phyloP scores from a whole-genome alignment of 2,113 vertebrate genomes.

The Prinia subflava region DNA sequence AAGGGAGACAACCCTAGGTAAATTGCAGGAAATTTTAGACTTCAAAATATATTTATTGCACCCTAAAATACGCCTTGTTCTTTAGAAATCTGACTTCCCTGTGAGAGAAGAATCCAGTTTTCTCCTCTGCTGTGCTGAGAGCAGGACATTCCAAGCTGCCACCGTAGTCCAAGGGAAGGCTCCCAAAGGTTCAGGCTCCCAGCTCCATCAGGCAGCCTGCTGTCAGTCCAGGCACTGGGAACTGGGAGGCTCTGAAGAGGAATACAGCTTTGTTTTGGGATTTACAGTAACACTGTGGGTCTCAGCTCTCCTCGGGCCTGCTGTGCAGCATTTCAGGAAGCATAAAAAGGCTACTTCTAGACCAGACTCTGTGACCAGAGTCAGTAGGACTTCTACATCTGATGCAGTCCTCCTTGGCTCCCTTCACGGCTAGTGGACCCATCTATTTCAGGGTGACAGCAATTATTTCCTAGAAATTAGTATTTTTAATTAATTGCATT shows the following conservation, averaged over 20 bases:
- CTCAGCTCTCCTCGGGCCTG: not conserved
- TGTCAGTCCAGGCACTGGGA: not conserved
- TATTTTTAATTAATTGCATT: not conserved
- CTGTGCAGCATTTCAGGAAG: not conserved
- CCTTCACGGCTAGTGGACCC: not conserved
- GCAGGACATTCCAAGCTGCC: not conserved
- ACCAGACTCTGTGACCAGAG: not conserved
- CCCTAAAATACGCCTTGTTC: not conserved
- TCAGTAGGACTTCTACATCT: not conserved
- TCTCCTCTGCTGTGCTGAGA: not conserved
- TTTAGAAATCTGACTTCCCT: not conserved
- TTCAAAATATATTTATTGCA: not conserved
- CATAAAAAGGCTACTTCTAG: not conserved
- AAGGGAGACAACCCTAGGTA: not conserved
- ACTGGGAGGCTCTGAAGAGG: not conserved
- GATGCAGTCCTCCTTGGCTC: not conserved
- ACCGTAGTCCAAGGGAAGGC: accelerated
- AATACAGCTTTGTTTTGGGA: not conserved
- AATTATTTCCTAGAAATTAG: not conserved
- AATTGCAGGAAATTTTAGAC: not conserved
- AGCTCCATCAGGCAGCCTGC: not conserved
- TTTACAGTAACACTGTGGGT: not conserved
- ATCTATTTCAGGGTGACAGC: not conserved
- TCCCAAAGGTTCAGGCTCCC: not conserved
- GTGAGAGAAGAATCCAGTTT: not conserved